Percentiles rank a stretch among this genome's conserved stretches.
These are phyloP conservation scores for Holothuria scabra DNA, from an alignment of 53 echinoderm and acorn worm genomes.

Conservation along the genomic window DNA sequence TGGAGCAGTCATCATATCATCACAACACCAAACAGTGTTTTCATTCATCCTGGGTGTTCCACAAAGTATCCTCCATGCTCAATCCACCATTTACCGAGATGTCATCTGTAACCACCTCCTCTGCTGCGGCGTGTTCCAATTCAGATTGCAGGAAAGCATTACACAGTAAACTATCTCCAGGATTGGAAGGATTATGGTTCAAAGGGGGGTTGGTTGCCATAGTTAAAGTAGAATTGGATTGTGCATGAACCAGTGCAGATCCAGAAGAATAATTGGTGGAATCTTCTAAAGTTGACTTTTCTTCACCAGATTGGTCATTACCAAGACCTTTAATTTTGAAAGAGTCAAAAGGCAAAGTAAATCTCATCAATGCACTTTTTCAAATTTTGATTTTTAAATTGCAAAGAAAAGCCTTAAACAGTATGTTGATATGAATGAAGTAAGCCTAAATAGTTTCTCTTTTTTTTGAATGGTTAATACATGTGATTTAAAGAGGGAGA, in stretches of 20 bases:
- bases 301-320: constrained; percentile 49
- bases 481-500: too few relatives aligned
- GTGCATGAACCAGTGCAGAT: constrained; percentile 72
- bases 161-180: constrained; percentile 65
- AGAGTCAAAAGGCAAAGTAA: too few relatives aligned
- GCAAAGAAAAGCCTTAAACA: too few relatives aligned
- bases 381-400: too few relatives aligned
- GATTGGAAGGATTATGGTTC: constrained; percentile 55
- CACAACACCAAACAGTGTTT: too few relatives aligned
- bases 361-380: too few relatives aligned
- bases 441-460: too few relatives aligned
- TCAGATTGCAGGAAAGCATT: constrained; percentile 87
- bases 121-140: constrained; percentile 65
- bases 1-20: too few relatives aligned
- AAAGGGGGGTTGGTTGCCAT: constrained; percentile 64
- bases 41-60: constrained; percentile 41
- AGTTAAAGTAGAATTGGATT: constrained; percentile 75
- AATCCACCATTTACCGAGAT: constrained; percentile 18
- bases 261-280: constrained; percentile 55
- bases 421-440: too few relatives aligned
- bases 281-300: constrained; percentile 60
- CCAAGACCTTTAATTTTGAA: constrained; percentile 52
- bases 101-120: constrained; percentile 59
- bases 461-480: too few relatives aligned
- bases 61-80: constrained; percentile 21